phyloP scores from a whole-genome alignment of 2,888 invertebrate species.

The Teinopalpus imperialis region DNA sequence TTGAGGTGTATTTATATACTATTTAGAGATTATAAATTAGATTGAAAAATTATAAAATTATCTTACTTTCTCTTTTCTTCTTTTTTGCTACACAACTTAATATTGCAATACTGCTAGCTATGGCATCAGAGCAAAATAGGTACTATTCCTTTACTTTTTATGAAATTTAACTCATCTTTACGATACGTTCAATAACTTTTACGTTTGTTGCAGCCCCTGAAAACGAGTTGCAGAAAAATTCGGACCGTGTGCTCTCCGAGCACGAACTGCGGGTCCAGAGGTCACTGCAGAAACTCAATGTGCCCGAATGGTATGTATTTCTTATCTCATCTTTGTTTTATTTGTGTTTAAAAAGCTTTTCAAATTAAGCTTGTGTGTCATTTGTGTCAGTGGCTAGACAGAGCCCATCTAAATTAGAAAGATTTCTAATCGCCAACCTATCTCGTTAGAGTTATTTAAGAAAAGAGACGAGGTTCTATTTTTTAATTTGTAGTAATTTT shows the following conservation, averaged over 20 bases:
- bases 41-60: slow-evolving; percentile 9
- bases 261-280: slow-evolving; percentile 96
- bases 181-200: slow-evolving; percentile 23
- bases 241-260: slow-evolving; percentile 93
- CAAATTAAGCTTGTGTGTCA: no score
- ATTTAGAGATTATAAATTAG: slow-evolving; percentile 6
- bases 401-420: no score
- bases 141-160: slow-evolving; percentile 22
- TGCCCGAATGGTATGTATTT: slow-evolving; percentile 93
- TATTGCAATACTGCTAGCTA: background rate
- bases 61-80: background rate
- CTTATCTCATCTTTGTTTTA: no score
- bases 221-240: slow-evolving; percentile 95
- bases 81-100: no score
- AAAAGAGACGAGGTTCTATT: no score
- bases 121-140: slow-evolving; percentile 25
- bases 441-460: no score
- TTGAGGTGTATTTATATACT: slow-evolving; percentile 7
- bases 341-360: no score
- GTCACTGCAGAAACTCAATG: slow-evolving; percentile 95
- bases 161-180: background rate
- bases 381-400: no score
- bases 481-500: no score
- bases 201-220: slow-evolving; percentile 89
- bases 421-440: no score